These are phyloP conservation scores for Arenaria interpres DNA, from an alignment of 2,113 vertebrate genomes.

Conservation along the genomic window DNA sequence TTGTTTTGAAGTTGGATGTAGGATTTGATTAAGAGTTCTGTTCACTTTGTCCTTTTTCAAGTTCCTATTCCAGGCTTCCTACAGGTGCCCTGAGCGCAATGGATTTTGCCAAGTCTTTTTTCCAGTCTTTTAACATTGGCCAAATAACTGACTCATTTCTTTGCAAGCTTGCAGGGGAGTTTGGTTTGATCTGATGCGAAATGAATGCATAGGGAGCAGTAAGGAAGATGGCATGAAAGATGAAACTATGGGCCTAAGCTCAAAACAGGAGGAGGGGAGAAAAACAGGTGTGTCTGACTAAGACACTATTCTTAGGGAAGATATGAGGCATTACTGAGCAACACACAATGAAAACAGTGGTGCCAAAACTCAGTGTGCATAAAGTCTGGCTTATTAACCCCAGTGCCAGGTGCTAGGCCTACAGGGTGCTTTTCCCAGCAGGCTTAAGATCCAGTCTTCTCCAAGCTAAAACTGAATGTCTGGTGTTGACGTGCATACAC, in stretches of 20 bases:
- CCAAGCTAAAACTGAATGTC: not conserved
- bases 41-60: not conserved
- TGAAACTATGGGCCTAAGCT: not conserved
- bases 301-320: not conserved
- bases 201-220: not conserved
- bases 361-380: not conserved
- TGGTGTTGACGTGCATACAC: not conserved
- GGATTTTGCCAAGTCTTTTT: not conserved
- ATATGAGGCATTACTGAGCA: not conserved
- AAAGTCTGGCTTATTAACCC: not conserved
- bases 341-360: not conserved
- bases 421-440: not conserved
- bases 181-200: constrained; percentile 11
- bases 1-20: not conserved
- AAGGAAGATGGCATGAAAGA: not conserved
- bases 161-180: not conserved
- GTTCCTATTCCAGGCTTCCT: not conserved
- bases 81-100: not conserved
- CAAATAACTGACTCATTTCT: constrained; percentile 14
- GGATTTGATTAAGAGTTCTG: not conserved
- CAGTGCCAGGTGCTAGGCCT: constrained; percentile 7
- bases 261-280: not conserved
- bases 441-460: not conserved
- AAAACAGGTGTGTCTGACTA: not conserved
- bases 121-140: not conserved